Evolutionary conservation across 1,140 invertebrate genomes (phyloP).

Genomic region (Helicoverpa armigera): DNA sequence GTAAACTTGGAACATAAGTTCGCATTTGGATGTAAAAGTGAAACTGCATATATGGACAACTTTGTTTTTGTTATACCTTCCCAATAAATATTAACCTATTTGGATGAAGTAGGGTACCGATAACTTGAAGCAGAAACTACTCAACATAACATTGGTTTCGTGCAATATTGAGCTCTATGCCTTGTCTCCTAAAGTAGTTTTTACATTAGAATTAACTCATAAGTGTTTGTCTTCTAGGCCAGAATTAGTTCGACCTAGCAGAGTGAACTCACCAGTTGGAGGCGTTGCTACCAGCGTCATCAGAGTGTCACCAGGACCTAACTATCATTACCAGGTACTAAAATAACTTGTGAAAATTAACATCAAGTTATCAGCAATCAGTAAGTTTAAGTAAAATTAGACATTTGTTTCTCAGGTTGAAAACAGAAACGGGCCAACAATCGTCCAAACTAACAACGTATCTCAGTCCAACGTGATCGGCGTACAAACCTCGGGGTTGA

Average conservation of each 20-base stretch:
- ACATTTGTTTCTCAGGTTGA: conserved; percentile 67
- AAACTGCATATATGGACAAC: too few relatives aligned
- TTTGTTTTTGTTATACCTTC: too few relatives aligned
- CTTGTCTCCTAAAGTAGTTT: too few relatives aligned
- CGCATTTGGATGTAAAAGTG: too few relatives aligned
- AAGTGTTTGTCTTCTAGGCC: conserved; percentile 74
- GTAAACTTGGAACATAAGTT: too few relatives aligned
- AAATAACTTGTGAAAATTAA: not conserved
- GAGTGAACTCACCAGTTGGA: conserved; percentile 80
- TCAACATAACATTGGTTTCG: too few relatives aligned
- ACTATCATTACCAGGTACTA: conserved; percentile 83
- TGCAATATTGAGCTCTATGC: too few relatives aligned
- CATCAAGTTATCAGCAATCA: not conserved
- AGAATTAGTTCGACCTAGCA: conserved; percentile 87
- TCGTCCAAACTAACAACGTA: conserved; percentile 63
- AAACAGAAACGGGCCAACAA: conserved; percentile 75
- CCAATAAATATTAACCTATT: too few relatives aligned
- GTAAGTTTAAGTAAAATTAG: conserved; percentile 17
- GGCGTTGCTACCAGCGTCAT: conserved; percentile 91
- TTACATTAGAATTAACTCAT: not conserved
- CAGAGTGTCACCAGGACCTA: conserved; percentile 90
- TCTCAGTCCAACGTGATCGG: conserved; percentile 69
- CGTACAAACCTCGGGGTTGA: conserved; percentile 67
- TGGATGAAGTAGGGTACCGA: too few relatives aligned
- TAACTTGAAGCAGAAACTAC: too few relatives aligned